Base-by-base conservation (phyloP, 2,797 vertebrate species). In the Ctenopoma multispine region DNA sequence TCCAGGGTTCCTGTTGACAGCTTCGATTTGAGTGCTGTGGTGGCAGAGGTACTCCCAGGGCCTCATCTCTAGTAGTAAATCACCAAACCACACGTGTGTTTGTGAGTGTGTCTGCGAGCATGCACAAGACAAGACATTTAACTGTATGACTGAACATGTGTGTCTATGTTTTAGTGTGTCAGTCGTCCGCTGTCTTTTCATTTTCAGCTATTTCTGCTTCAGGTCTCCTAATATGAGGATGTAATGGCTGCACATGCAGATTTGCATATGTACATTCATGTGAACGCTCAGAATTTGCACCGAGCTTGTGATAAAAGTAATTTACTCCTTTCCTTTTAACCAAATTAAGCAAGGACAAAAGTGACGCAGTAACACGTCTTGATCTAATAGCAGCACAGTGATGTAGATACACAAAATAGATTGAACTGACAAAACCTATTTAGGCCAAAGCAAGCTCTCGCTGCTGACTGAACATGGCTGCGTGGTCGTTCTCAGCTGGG, bases 11-110 rank as follows among this genome's bases (percentile, higher is more conserved):
- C 82, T 63, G 89, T 87, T 89, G 91, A 89, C 91, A 90, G 86
- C 85, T 88, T 88, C 90, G 90, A 92, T 92, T 91, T 90, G 90
- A 91, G 87, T 87, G 85, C 86, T 81, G 63, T 76, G 85, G 81
- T 85, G 83, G 82, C 84, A 79, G 76, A 85, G 87, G 80, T 84
- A 84, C 79, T 90, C 89, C 84, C 86, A 89, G 84, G 83, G 75
- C 83, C 82, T 90, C 87, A 88, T 86, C 86, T 90, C 83, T 79
- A 81, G 78, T 41, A 86, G 79, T 92, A 90, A 90, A 91, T 91
- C 87, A 89, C 77, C 69, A 66, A 77, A 84, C 61, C 64, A 20
- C 62, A 53, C 3, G 68, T 77, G 49, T 60, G 59, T 63, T 49
- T 43, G 64, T 72, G 47, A 47, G 57, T 78, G 73, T 62, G 63